A percentile compares a stretch with the other conserved stretches of the same genome.
phyloP scores from a whole-genome alignment of 2,888 invertebrate species.

The Hirudinaria manillensis region DNA sequence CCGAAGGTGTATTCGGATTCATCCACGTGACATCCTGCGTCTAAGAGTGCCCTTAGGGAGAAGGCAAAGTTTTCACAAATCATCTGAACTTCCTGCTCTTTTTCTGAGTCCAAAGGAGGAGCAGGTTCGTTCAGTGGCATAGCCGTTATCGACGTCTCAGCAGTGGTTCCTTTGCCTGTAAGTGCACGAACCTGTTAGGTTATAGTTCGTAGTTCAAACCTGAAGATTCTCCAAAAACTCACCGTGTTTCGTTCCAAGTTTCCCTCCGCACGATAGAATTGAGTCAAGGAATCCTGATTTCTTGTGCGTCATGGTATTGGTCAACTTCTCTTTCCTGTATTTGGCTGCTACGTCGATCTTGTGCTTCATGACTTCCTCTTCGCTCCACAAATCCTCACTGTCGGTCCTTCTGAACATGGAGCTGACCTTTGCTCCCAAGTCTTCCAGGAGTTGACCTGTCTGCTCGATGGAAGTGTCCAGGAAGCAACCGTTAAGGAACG shows the following conservation, averaged over 20 bases:
- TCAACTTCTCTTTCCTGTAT: slow-evolving; percentile 31
- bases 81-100: slow-evolving; percentile 27
- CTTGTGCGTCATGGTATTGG: slow-evolving; percentile 24
- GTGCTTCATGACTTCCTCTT: slow-evolving; percentile 38
- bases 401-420: background rate
- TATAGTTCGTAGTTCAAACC: too few relatives aligned
- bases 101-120: slow-evolving; percentile 8
- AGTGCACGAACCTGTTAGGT: too few relatives aligned
- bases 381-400: slow-evolving; percentile 30
- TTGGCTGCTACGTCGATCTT: slow-evolving; percentile 39
- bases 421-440: slow-evolving; percentile 38
- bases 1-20: slow-evolving; percentile 39
- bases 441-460: slow-evolving; percentile 39
- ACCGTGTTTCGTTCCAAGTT: slow-evolving; percentile 34
- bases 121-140: background rate
- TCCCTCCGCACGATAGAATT: slow-evolving; percentile 40
- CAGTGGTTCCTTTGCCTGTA: background rate
- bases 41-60: slow-evolving; percentile 37
- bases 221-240: background rate
- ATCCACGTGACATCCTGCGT: slow-evolving; percentile 38
- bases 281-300: slow-evolving; percentile 34
- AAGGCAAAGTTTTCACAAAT: slow-evolving; percentile 34
- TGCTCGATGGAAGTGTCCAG: slow-evolving; percentile 19
- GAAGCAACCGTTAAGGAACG: slow-evolving; percentile 12
- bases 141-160: background rate